phyloP scores from a whole-genome alignment of 2,888 invertebrate species.

The Hydroisotoma schaefferi region DNA sequence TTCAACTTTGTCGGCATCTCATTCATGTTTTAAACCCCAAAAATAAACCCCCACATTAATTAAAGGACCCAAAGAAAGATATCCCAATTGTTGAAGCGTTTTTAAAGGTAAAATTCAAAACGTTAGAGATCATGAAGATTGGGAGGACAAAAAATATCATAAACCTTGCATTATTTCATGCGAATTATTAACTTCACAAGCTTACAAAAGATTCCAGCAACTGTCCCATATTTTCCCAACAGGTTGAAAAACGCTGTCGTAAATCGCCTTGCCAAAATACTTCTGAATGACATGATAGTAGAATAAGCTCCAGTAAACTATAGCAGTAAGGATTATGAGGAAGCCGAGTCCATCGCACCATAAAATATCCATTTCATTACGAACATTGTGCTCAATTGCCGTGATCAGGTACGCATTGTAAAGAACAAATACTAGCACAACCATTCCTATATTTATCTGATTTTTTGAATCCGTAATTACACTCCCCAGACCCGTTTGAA shows the following conservation, averaged over 20 bases:
- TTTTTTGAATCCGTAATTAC: too few relatives aligned
- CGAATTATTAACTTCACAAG: too few relatives aligned
- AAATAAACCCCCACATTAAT: too few relatives aligned
- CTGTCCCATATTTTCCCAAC: background rate
- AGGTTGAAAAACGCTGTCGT: conserved; percentile 15
- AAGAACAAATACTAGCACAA: conserved; percentile 16
- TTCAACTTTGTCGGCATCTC: background rate
- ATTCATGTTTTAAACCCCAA: too few relatives aligned
- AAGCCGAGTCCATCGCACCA: conserved; percentile 70
- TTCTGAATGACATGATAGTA: conserved; percentile 65
- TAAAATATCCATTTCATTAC: conserved; percentile 37
- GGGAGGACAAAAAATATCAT: too few relatives aligned
- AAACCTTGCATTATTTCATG: too few relatives aligned
- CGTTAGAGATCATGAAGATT: too few relatives aligned
- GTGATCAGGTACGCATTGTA: conserved; percentile 42
- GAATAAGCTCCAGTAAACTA: conserved; percentile 62
- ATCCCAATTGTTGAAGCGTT: too few relatives aligned
- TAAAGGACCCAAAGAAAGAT: too few relatives aligned
- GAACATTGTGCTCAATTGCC: conserved; percentile 25
- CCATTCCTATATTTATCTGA: conserved; percentile 18
- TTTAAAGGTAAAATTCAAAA: too few relatives aligned
- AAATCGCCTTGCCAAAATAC: conserved; percentile 53
- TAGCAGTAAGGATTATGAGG: conserved; percentile 61
- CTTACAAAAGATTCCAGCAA: conserved; percentile 3
- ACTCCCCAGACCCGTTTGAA: too few relatives aligned